Percentiles rank a stretch among this genome's conserved stretches.
Evolutionary conservation across 2,888 invertebrate genomes (phyloP).

Genomic region (Mycalesis mineus): DNA sequence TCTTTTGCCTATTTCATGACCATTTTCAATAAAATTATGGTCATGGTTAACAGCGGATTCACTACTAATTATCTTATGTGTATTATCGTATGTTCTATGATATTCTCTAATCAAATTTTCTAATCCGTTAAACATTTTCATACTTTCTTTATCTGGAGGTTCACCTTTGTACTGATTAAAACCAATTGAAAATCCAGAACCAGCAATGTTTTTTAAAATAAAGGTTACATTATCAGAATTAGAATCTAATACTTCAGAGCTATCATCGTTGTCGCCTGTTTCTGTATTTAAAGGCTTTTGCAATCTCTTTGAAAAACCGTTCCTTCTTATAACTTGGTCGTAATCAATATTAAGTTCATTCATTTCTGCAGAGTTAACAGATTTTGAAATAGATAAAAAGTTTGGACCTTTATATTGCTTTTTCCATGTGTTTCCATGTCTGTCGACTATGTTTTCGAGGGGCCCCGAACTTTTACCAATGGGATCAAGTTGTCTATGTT

Average conservation of each 20-base stretch:
- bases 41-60: conserved; percentile 23
- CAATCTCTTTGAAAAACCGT: conserved; percentile 54
- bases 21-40: conserved; percentile 20
- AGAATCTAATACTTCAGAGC: conserved; percentile 31
- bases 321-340: conserved; percentile 40
- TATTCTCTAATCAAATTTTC: conserved; percentile 56
- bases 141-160: conserved; percentile 55
- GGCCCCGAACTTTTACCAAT: conserved; percentile 43
- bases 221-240: conserved; percentile 53
- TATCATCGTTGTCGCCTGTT: conserved; percentile 36
- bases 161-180: conserved; percentile 61
- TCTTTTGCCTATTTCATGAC: conserved; percentile 23
- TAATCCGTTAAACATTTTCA: conserved; percentile 56
- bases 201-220: conserved; percentile 57
- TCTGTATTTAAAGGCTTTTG: conserved; percentile 53
- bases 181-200: conserved; percentile 61
- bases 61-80: conserved; percentile 19
- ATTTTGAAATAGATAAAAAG: conserved; percentile 46
- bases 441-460: conserved; percentile 36
- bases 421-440: conserved; percentile 43
- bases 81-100: conserved; percentile 47
- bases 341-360: conserved; percentile 50
- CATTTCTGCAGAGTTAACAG: conserved; percentile 59
- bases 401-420: conserved; percentile 39
- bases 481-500: conserved; percentile 48